Conservation (phyloP, 2,888 invertebrate genomes). For the Agrotis clavis region DNA sequence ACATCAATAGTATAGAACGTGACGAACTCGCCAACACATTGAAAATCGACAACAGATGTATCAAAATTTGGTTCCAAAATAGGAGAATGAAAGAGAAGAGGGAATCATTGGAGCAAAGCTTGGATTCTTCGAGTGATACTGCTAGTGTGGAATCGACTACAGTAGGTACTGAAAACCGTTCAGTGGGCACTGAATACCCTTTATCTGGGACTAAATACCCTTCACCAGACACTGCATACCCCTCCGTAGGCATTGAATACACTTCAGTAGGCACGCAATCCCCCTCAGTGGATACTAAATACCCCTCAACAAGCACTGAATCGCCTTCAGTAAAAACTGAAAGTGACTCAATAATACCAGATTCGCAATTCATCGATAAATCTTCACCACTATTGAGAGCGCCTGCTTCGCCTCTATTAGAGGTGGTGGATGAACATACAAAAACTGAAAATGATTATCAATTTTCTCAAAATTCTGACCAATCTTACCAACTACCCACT, state of each 20-base stretch:
- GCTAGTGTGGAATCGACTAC: slow-evolving; percentile 45
- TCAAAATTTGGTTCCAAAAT: slow-evolving; percentile 97
- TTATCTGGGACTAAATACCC: too few relatives aligned
- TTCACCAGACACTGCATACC: too few relatives aligned
- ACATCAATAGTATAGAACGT: slow-evolving; percentile 92
- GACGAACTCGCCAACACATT: slow-evolving; percentile 92
- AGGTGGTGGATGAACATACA: slow-evolving; percentile 14
- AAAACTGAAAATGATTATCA: slow-evolving; percentile 14
- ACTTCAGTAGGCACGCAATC: too few relatives aligned
- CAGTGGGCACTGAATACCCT: too few relatives aligned
- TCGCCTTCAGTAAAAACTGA: too few relatives aligned
- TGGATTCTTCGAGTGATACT: slow-evolving; percentile 72
- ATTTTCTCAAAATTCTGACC: slow-evolving; percentile 19
- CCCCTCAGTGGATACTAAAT: too few relatives aligned
- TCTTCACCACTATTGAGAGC: too few relatives aligned
- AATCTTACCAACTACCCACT: slow-evolving; percentile 51
- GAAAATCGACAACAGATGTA: slow-evolving; percentile 93
- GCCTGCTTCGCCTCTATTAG: slow-evolving; percentile 22
- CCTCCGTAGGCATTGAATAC: too few relatives aligned
- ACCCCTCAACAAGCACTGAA: too few relatives aligned
- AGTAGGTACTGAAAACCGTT: not conserved
- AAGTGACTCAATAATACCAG: too few relatives aligned
- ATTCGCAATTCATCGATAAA: too few relatives aligned
- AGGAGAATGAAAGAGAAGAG: slow-evolving; percentile 94
- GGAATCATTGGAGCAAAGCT: slow-evolving; percentile 81